A percentile compares a stretch with the other conserved stretches of the same genome.
phyloP scores from a whole-genome alignment of 1,140 invertebrate species.

The Listronotus oregonensis region DNA sequence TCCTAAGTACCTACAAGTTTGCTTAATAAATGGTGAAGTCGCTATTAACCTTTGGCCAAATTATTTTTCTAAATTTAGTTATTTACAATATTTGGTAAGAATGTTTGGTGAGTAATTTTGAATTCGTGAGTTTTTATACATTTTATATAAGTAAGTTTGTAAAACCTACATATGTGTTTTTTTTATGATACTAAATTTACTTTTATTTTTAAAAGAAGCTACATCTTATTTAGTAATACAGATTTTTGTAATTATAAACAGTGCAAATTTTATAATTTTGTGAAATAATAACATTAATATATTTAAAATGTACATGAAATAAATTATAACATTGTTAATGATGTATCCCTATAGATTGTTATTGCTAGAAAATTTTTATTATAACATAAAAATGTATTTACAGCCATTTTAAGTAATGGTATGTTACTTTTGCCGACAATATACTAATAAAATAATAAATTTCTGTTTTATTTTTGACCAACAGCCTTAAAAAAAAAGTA shows the following conservation, averaged over 20 bases:
- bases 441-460: slow-evolving; percentile 42
- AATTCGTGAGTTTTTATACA: too few species aligned
- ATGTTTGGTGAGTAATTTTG: too few species aligned
- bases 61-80: too few species aligned
- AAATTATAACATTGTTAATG: slow-evolving; percentile 53
- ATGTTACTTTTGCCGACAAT: slow-evolving; percentile 57
- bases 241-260: slow-evolving; percentile 1
- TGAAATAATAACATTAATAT: slow-evolving; percentile 18
- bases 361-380: slow-evolving; percentile 57
- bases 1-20: too few species aligned
- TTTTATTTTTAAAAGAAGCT: neutral
- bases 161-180: too few species aligned
- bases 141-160: too few species aligned
- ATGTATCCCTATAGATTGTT: slow-evolving; percentile 56
- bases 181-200: too few species aligned
- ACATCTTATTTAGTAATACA: too few species aligned
- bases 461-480: slow-evolving; percentile 13
- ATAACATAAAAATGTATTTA: slow-evolving; percentile 46
- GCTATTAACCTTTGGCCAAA: too few species aligned
- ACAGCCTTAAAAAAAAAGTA: too few species aligned
- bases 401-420: slow-evolving; percentile 52
- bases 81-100: too few species aligned
- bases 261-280: slow-evolving; percentile 8
- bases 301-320: slow-evolving; percentile 29
- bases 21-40: too few species aligned